phyloP scores from a whole-genome alignment of 1,140 invertebrate genomes.

The Tetramorium parvispinum region DNA sequence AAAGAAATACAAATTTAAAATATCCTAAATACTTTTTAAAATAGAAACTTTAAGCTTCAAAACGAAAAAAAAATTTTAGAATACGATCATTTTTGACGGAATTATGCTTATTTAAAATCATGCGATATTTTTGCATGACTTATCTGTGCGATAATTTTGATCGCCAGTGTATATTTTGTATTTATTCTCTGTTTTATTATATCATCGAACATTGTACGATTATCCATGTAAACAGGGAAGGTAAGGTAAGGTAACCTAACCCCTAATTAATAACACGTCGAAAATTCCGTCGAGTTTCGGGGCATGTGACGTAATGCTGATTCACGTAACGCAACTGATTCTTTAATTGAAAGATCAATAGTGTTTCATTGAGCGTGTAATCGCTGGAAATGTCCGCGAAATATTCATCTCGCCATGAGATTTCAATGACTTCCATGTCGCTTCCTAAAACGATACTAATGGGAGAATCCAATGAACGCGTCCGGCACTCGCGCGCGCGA shows the following conservation, averaged over 20 bases:
- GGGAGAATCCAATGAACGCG: constrained; percentile 15
- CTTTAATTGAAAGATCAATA: constrained; percentile 35
- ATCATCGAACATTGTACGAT: not conserved
- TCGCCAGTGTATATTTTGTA: too few relatives aligned
- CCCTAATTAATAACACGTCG: not conserved
- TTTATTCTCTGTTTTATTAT: too few relatives aligned
- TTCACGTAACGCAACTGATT: not conserved
- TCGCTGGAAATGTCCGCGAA: constrained; percentile 22
- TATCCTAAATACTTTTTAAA: too few relatives aligned
- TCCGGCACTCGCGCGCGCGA: not conserved
- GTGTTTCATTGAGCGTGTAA: constrained; percentile 30
- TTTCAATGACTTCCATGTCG: constrained; percentile 41
- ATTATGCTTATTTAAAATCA: too few relatives aligned
- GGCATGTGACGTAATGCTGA: not conserved
- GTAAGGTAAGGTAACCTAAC: too few relatives aligned
- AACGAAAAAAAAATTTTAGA: too few relatives aligned
- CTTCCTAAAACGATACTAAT: constrained; percentile 44
- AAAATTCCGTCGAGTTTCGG: not conserved
- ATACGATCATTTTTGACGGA: too few relatives aligned
- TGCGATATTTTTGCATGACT: too few relatives aligned
- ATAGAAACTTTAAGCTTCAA: too few relatives aligned
- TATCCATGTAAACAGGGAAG: not conserved
- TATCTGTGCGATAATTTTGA: too few relatives aligned
- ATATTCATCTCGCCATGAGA: constrained; percentile 39
- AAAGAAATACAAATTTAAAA: too few relatives aligned